Conservation (phyloP, 2,888 invertebrate genomes). For the Melinopterus prodromus region DNA sequence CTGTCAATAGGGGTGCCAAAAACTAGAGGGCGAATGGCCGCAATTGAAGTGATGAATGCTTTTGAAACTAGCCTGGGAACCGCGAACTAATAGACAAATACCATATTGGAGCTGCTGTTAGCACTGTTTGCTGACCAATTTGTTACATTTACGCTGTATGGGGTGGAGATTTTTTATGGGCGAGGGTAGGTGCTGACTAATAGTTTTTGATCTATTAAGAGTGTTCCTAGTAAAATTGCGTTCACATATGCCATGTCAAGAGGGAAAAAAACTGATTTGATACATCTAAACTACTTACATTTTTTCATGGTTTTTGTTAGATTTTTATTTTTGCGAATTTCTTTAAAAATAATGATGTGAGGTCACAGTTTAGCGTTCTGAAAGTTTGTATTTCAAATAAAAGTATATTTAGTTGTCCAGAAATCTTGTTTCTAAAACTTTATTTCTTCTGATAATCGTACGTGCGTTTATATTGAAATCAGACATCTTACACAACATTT, state of each 20-base stretch:
- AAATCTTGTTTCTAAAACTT: too few relatives aligned
- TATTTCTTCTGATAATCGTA: too few relatives aligned
- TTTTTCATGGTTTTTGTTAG: too few relatives aligned
- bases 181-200: neutral
- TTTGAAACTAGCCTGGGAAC: constrained; percentile 25
- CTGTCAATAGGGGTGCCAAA: constrained; percentile 27
- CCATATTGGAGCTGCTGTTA: constrained; percentile 24
- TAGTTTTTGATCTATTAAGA: neutral
- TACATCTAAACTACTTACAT: too few relatives aligned
- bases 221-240: neutral
- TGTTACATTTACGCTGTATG: neutral
- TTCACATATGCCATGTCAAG: neutral
- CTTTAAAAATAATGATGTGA: too few relatives aligned
- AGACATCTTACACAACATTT: too few relatives aligned
- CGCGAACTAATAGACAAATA: constrained; percentile 30
- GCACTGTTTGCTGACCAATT: constrained; percentile 18
- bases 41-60: constrained; percentile 16
- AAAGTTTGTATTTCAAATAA: too few relatives aligned
- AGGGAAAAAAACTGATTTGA: too few relatives aligned
- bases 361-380: too few relatives aligned
- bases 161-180: constrained; percentile 5
- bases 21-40: constrained; percentile 20
- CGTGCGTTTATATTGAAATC: too few relatives aligned
- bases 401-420: too few relatives aligned
- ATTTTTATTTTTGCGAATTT: too few relatives aligned